A percentile compares a stretch with the other conserved stretches of the same genome.
phyloP scores from a whole-genome alignment of 2,113 vertebrate genomes.

The Motacilla alba region DNA sequence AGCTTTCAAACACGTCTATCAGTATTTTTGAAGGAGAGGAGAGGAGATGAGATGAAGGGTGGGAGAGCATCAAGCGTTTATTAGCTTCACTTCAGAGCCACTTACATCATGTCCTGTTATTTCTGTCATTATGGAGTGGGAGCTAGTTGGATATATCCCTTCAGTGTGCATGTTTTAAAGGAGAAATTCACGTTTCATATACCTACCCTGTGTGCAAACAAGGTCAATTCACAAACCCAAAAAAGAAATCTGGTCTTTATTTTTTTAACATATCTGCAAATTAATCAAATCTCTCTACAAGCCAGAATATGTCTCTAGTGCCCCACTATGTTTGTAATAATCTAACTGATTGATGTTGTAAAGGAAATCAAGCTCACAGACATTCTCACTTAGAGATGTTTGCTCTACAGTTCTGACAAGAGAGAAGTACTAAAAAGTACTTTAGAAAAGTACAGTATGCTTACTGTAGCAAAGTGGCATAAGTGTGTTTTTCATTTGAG shows the following conservation, averaged over 20 bases:
- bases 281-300: background rate
- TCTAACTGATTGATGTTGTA: background rate
- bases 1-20: background rate
- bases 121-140: background rate
- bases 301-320: background rate
- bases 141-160: rapidly evolving
- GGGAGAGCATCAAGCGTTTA: background rate
- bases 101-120: background rate
- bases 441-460: conserved; percentile 8
- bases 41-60: background rate
- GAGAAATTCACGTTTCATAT: background rate
- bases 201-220: background rate
- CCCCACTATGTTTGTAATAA: background rate
- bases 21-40: background rate
- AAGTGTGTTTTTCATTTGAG: background rate
- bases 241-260: background rate
- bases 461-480: background rate
- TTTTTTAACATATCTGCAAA: background rate
- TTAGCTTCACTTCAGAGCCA: background rate
- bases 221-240: background rate
- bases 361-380: conserved; percentile 17
- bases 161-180: background rate
- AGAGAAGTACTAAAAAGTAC: conserved; percentile 10
- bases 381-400: background rate
- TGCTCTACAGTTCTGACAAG: conserved; percentile 38